Percentiles rank a stretch among this genome's conserved stretches.
phyloP scores from a whole-genome alignment of 1,140 invertebrate species.

The Sarcophaga bullata region DNA sequence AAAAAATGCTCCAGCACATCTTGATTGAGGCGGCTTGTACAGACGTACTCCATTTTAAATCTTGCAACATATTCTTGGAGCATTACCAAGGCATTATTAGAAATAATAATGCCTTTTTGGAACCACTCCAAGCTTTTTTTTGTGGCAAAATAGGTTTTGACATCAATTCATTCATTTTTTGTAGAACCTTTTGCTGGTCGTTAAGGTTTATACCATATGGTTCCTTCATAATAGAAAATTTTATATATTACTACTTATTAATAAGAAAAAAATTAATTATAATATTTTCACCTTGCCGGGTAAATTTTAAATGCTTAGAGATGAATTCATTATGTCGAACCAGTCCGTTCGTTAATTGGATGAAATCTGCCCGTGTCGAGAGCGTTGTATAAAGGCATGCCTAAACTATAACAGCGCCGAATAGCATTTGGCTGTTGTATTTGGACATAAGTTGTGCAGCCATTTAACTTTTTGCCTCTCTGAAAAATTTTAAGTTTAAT shows the following conservation, averaged over 20 bases:
- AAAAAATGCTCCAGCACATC: conserved; percentile 58
- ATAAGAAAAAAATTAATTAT: too few relatives aligned
- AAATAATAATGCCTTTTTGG: conserved; percentile 28
- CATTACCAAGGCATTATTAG: conserved; percentile 28
- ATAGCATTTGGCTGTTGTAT: conserved; percentile 35
- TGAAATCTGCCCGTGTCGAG: conserved; percentile 41
- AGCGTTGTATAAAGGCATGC: conserved; percentile 37
- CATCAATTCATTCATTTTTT: conserved; percentile 31
- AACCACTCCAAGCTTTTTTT: background rate
- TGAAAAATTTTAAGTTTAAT: background rate
- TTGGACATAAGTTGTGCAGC: conserved; percentile 40
- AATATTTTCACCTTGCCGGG: background rate
- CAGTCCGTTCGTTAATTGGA: conserved; percentile 33
- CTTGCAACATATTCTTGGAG: conserved; percentile 24
- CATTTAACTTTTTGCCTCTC: conserved; percentile 28
- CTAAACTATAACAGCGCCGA: conserved; percentile 18
- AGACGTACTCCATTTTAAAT: conserved; percentile 48
- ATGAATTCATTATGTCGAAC: conserved; percentile 44
- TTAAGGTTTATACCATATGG: background rate
- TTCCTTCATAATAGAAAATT: background rate
- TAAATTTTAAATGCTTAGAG: background rate
- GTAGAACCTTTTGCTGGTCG: background rate
- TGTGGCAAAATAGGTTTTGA: background rate
- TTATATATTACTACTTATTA: too few relatives aligned
- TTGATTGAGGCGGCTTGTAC: conserved; percentile 53